Conservation (phyloP, 2,888 invertebrate species). For the Mesoligia furuncula region DNA sequence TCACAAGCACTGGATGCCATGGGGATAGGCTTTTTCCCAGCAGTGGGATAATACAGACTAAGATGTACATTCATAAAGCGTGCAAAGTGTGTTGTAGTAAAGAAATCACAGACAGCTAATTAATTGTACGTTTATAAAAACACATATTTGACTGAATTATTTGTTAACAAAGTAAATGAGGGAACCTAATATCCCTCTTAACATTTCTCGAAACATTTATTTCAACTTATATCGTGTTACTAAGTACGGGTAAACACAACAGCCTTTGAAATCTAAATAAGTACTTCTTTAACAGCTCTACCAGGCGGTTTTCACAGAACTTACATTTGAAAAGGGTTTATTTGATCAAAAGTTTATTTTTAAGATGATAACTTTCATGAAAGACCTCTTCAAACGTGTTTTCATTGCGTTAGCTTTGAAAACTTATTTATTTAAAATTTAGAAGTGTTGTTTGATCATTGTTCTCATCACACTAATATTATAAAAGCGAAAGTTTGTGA, state of each 20-base stretch:
- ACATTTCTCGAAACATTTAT: constrained; percentile 38
- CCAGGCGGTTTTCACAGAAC: constrained; percentile 14
- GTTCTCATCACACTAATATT: too few relatives aligned
- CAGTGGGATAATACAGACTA: not conserved
- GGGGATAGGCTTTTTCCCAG: not conserved
- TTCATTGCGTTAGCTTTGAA: not conserved
- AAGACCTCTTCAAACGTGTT: constrained; percentile 1
- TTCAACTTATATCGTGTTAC: constrained; percentile 38
- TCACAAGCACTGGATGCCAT: not conserved
- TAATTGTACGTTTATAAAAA: not conserved
- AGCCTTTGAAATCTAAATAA: constrained; percentile 42
- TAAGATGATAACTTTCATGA: constrained; percentile 1
- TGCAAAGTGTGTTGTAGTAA: not conserved
- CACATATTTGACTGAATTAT: constrained; percentile 5
- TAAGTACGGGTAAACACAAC: constrained; percentile 33
- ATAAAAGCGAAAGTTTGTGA: too few relatives aligned
- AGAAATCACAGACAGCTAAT: not conserved
- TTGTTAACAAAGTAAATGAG: constrained; percentile 28
- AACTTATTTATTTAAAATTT: constrained; percentile 2
- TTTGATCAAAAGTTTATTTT: constrained; percentile 38
- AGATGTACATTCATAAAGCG: not conserved
- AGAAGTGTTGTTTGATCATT: not conserved
- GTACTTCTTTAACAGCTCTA: constrained; percentile 10
- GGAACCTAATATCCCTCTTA: constrained; percentile 38
- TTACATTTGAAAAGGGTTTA: constrained; percentile 6